phyloP scores from a whole-genome alignment of 2,888 invertebrate species.

The Drosophila mimica region DNA sequence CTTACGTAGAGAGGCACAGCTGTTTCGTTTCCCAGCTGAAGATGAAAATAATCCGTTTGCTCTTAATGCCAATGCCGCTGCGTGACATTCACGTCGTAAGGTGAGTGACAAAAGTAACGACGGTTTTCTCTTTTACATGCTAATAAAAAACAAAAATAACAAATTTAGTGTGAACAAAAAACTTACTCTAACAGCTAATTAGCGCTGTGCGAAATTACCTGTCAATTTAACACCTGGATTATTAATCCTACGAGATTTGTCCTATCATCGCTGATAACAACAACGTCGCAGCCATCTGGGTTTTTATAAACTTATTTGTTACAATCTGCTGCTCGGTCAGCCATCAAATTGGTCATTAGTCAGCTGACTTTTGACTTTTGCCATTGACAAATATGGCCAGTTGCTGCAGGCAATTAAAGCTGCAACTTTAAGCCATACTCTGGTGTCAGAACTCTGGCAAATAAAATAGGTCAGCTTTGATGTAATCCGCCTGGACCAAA shows the following conservation, averaged over 20 bases:
- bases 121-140: conserved; percentile 51
- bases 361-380: conserved; percentile 46
- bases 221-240: conserved; percentile 39
- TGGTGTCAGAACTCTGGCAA: neutral
- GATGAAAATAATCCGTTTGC: conserved; percentile 2
- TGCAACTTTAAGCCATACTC: neutral
- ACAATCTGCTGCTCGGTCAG: conserved; percentile 4
- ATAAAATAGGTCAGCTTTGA: neutral
- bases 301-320: conserved; percentile 28
- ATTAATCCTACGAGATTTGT: conserved; percentile 26
- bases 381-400: conserved; percentile 6
- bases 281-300: neutral
- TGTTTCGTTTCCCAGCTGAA: conserved; percentile 17
- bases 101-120: conserved; percentile 45
- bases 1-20: conserved; percentile 44
- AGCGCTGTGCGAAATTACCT: conserved; percentile 30
- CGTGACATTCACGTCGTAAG: conserved; percentile 52
- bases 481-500: neutral
- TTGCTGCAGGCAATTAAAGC: neutral
- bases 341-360: conserved; percentile 18
- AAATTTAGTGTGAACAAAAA: conserved; percentile 26
- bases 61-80: conserved; percentile 38
- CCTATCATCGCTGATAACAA: conserved; percentile 38
- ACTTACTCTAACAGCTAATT: conserved; percentile 21
- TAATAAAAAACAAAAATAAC: conserved; percentile 31